phyloP scores from a whole-genome alignment of 2,797 vertebrate species.

The Myiotriccus ornatus region DNA sequence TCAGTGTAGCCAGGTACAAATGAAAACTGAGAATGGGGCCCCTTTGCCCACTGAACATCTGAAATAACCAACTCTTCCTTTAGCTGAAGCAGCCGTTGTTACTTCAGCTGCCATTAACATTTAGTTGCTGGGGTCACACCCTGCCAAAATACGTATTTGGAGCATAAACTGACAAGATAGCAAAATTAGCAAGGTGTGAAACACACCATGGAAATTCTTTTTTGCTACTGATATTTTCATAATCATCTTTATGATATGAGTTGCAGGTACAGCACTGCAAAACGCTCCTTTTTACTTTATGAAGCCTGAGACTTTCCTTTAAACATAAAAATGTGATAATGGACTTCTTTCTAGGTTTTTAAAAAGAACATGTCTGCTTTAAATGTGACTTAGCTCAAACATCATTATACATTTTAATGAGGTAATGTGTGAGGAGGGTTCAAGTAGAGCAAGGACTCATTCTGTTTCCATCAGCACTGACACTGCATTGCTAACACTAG shows the following conservation, averaged over 20 bases:
- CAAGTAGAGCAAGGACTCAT: not conserved
- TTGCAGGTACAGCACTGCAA: not conserved
- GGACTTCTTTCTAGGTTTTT: not conserved
- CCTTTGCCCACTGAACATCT: not conserved
- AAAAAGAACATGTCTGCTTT: not conserved
- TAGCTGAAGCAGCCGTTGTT: not conserved
- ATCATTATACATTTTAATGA: constrained; percentile 32
- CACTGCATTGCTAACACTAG: constrained; percentile 9
- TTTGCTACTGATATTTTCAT: not conserved
- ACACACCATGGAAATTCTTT: not conserved
- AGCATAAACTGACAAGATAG: not conserved
- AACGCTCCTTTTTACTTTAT: not conserved
- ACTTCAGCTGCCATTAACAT: not conserved
- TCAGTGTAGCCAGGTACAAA: not conserved
- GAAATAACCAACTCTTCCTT: not conserved
- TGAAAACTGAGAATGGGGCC: fast-evolving
- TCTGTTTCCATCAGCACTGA: not conserved
- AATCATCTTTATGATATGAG: not conserved
- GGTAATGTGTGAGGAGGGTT: constrained; percentile 9
- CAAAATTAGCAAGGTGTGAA: not conserved
- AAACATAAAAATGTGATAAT: not conserved
- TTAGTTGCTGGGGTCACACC: not conserved
- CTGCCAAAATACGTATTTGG: not conserved
- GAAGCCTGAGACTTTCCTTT: not conserved
- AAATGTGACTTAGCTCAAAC: not conserved